These are phyloP conservation scores for Coregonus sp. DNA, from an alignment of 2,797 vertebrate species.

Conservation along the genomic window DNA sequence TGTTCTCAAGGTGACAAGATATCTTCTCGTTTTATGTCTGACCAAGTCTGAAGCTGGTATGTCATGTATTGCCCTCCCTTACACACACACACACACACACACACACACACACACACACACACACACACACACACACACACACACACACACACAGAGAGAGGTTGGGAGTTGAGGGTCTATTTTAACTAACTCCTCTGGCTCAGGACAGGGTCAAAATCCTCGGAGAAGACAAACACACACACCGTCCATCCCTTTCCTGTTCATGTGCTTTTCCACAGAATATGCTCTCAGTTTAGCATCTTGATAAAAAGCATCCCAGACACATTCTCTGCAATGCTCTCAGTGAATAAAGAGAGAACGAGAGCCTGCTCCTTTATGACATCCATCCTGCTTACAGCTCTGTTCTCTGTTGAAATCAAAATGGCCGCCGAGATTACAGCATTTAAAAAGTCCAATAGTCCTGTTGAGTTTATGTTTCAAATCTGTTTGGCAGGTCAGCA, in stretches of 20 bases:
- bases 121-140: conserved; percentile 14
- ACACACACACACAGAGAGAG: background rate
- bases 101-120: conserved; percentile 12
- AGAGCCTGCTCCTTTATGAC: conserved; percentile 23
- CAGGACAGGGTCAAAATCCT: too few species aligned
- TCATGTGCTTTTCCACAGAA: background rate
- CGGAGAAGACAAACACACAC: too few species aligned
- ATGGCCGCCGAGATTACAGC: conserved; percentile 27
- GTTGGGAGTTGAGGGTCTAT: too few species aligned
- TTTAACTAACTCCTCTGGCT: too few species aligned
- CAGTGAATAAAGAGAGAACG: background rate
- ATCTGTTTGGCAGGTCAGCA: conserved; percentile 37
- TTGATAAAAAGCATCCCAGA: background rate
- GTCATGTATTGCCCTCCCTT: conserved; percentile 4
- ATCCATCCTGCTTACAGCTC: background rate
- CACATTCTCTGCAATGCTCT: background rate
- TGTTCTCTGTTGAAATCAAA: conserved; percentile 47
- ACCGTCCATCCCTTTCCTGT: too few species aligned
- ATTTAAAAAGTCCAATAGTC: conserved; percentile 28
- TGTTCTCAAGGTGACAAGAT: background rate
- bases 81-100: conserved; percentile 8
- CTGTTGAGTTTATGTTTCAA: conserved; percentile 26
- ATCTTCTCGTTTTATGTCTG: conserved; percentile 16
- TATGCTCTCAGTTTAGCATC: background rate
- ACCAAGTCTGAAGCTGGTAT: conserved; percentile 15